phyloP scores from a whole-genome alignment of 2,113 vertebrate genomes.

The Oreochromis niloticus region DNA sequence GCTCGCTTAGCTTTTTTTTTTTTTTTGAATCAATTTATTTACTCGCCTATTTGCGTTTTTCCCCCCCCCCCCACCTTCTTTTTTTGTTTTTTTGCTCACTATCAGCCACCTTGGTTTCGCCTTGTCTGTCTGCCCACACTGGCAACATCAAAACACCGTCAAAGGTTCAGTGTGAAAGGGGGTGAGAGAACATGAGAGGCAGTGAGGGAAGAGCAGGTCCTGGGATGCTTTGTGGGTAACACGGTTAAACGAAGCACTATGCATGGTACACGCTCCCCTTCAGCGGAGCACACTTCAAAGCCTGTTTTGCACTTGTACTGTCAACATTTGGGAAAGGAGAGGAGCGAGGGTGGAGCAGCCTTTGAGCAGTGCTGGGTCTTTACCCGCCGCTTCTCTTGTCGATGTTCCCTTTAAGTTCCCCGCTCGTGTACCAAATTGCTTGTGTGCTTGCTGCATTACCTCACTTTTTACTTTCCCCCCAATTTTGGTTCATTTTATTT shows the following conservation, averaged over 20 bases:
- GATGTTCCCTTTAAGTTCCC: slow-evolving; percentile 67
- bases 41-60: slow-evolving; percentile 42
- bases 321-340: slow-evolving; percentile 70
- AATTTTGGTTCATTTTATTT: slow-evolving; percentile 56
- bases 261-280: slow-evolving; percentile 60
- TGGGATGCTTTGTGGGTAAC: slow-evolving; percentile 68
- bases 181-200: slow-evolving; percentile 13
- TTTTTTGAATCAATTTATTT: slow-evolving; percentile 51
- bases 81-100: neutral
- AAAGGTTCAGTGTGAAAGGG: slow-evolving; percentile 38
- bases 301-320: slow-evolving; percentile 76
- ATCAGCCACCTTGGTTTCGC: slow-evolving; percentile 33
- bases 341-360: slow-evolving; percentile 69
- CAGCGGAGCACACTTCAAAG: slow-evolving; percentile 73
- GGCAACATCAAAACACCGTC: slow-evolving; percentile 50
- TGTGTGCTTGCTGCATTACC: slow-evolving; percentile 43
- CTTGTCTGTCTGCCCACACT: slow-evolving; percentile 46
- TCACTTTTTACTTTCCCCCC: slow-evolving; percentile 54
- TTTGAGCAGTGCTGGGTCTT: slow-evolving; percentile 73
- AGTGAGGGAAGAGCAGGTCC: slow-evolving; percentile 51
- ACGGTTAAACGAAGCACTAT: slow-evolving; percentile 67
- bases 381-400: slow-evolving; percentile 64
- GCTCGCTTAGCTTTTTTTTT: slow-evolving; percentile 27
- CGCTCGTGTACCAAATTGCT: slow-evolving; percentile 68
- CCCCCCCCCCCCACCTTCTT: fast-evolving